Evolutionary conservation across 2,113 vertebrate species (phyloP), one percentile per base, ranked within the genome.

Genomic region (Chroicocephalus ridibundus): DNA sequence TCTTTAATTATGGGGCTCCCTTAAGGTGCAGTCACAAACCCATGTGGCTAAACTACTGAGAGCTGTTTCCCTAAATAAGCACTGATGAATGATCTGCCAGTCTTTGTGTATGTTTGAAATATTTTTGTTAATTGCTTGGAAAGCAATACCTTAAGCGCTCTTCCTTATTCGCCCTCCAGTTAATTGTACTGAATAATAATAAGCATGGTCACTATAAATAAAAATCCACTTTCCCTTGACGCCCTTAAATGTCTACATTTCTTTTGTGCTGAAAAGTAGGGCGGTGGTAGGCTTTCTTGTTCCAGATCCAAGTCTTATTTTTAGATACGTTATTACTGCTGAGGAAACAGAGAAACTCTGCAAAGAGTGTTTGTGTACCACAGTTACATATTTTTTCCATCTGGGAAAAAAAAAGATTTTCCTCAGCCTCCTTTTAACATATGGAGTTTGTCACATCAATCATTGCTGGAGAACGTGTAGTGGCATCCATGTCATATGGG

Each of bases 351-450:
- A 92, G 93, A 78, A 94, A 92, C 82, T 94, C 96, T 94, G 87
- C 75, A 91, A 95, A 90, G 82, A 88, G 68, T 94, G 71, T 94
- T 95, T 96, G 55, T 42, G 80, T 97, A 87, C 90, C 93, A 86
- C 93, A 96, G 70, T 92, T 96, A 93, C 57, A 84, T 86, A 94
- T 78, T 97, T 98, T 96, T 87, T 96, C 96, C 96, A 97, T 96
- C 96, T 97, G 66, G 71, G 72, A 40, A 42, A 72, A 61, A 47
- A 93, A 46, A 54, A 64, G 31, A 82, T 68, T 94, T 95, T 97
- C 76, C 60, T 93, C 94, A 90, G 92, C 74, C 89, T 97, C 40
- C 71, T 94, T 90, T 94, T 91, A 96, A 91, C 95, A 97, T 95
- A 91, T 93, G 88, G 95, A 94, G 88, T 93, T 96, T 97, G 95